A percentile compares a stretch with the other conserved stretches of the same genome.
Evolutionary conservation across 2,888 invertebrate genomes (phyloP).

Genomic region (Therioaphis trifolii): DNA sequence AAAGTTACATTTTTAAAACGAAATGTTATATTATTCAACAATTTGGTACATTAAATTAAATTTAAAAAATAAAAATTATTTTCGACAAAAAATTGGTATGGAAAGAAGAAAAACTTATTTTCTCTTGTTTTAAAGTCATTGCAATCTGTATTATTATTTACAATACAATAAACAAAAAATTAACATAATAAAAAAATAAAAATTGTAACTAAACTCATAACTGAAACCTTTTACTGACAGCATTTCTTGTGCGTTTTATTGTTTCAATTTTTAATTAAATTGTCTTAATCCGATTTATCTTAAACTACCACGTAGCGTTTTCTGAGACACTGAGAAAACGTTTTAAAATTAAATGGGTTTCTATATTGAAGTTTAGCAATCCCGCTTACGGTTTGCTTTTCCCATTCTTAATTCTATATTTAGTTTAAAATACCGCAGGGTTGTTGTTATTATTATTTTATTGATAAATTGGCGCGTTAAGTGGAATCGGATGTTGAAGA

Average conservation of each 20-base stretch:
- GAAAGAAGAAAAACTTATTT: not conserved
- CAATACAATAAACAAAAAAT: conserved; percentile 2
- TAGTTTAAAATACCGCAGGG: not conserved
- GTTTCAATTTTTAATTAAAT: not conserved
- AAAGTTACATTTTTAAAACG: not conserved
- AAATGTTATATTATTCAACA: not conserved
- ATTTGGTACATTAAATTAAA: not conserved
- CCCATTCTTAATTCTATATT: not conserved
- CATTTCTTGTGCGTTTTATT: not conserved
- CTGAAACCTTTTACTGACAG: not conserved
- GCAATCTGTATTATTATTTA: not conserved
- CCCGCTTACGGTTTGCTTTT: not conserved
- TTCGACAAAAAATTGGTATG: not conserved
- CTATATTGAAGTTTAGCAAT: not conserved
- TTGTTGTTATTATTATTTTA: not conserved
- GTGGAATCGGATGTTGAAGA: not conserved
- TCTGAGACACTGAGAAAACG: not conserved
- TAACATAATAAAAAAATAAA: not conserved
- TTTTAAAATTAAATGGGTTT: not conserved
- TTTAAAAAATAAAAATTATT: not conserved
- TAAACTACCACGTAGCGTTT: not conserved
- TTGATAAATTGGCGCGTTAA: not conserved
- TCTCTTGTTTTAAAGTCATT: not conserved
- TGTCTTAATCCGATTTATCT: not conserved
- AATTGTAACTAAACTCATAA: not conserved